These are phyloP conservation scores for Teleogryllus occipitalis DNA, from an alignment of 1,140 invertebrate genomes.

Conservation along the genomic window DNA sequence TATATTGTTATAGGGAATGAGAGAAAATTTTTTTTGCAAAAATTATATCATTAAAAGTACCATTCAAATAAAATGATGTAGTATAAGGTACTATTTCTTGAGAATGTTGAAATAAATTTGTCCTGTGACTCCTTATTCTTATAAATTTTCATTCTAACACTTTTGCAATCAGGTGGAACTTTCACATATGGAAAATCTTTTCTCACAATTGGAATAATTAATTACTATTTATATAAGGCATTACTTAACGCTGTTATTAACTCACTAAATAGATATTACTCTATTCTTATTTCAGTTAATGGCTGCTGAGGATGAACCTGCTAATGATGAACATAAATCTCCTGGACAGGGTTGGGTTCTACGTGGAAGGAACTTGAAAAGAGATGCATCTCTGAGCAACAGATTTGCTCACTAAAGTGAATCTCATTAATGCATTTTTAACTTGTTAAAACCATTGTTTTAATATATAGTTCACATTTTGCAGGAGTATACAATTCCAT, in stretches of 20 bases:
- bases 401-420: slow-evolving; percentile 21
- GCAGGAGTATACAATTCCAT: too few relatives aligned
- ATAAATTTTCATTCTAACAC: neutral
- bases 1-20: too few relatives aligned
- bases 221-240: neutral
- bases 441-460: too few relatives aligned
- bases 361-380: slow-evolving; percentile 39
- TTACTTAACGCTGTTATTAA: neutral
- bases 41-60: too few relatives aligned
- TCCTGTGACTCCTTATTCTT: neutral
- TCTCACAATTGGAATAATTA: slow-evolving; percentile 26
- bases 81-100: too few relatives aligned
- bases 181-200: neutral
- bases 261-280: too few relatives aligned
- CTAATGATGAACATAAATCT: slow-evolving; percentile 38
- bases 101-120: too few relatives aligned
- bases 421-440: too few relatives aligned
- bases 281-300: slow-evolving; percentile 28
- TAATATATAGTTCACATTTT: too few relatives aligned
- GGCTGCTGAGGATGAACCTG: slow-evolving; percentile 45
- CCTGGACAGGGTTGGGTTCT: slow-evolving; percentile 44
- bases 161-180: neutral
- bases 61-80: too few relatives aligned
- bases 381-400: slow-evolving; percentile 36
- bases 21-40: too few relatives aligned